These are phyloP conservation scores for Aleiodes testaceus DNA, from an alignment of 2,888 invertebrate genomes.

Conservation along the genomic window DNA sequence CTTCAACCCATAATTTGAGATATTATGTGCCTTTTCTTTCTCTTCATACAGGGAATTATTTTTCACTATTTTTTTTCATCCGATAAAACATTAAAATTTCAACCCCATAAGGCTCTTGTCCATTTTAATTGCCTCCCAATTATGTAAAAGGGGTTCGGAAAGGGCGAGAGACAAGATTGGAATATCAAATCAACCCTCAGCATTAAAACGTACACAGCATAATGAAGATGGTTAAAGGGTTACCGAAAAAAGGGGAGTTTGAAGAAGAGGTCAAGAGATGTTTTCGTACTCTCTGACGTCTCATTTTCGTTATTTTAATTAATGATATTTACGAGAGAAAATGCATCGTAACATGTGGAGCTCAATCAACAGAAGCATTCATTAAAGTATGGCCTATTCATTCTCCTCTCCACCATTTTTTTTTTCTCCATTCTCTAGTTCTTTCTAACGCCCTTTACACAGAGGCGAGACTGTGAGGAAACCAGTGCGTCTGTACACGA, in stretches of 20 bases:
- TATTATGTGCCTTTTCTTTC: not conserved
- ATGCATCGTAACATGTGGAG: conserved; percentile 53
- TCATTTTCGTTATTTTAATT: conserved; percentile 69
- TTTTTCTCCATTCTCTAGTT: conserved; percentile 42
- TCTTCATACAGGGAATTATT: not conserved
- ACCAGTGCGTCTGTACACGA: conserved; percentile 49
- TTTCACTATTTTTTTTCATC: not conserved
- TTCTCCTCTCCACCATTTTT: conserved; percentile 39
- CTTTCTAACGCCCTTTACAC: conserved; percentile 36
- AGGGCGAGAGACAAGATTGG: conserved; percentile 60
- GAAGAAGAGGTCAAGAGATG: conserved; percentile 54
- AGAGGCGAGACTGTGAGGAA: conserved; percentile 46
- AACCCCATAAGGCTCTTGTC: conserved; percentile 1
- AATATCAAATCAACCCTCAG: conserved; percentile 60
- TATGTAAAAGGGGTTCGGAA: conserved; percentile 40
- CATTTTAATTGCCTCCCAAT: conserved; percentile 41
- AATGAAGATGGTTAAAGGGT: conserved; percentile 64
- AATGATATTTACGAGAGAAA: conserved; percentile 62
- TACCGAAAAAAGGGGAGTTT: conserved; percentile 45
- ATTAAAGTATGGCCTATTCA: conserved; percentile 45
- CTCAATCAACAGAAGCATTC: conserved; percentile 70
- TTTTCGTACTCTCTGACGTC: conserved; percentile 64
- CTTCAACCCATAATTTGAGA: conserved; percentile 35
- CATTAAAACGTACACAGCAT: conserved; percentile 55
- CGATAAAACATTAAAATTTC: not conserved